Evolutionary conservation across 2,113 vertebrate genomes (phyloP), one percentile per base, ranked within the genome.

Genomic region (Odobenus rosmarus): DNA sequence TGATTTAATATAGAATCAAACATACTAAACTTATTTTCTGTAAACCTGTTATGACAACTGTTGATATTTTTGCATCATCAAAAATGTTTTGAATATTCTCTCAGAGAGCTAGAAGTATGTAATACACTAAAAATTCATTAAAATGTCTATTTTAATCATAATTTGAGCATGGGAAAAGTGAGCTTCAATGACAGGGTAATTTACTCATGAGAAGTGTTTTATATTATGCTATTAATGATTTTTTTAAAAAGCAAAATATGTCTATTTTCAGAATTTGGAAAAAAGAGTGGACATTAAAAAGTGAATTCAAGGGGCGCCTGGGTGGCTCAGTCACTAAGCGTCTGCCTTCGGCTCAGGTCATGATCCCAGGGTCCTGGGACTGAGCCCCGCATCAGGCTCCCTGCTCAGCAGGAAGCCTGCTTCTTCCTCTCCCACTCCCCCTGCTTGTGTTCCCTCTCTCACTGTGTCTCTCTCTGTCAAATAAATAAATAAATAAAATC

Each of bases 191-290:
- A 95, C 24, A 92, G 36, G 2, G 61, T 19, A 76, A 86, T 82
- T 88, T 67, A 81, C 16, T 81, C 59, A 92, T 57, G 10, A 69
- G 7, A 96, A 93, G 96, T 95, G 18, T 69, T 96, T 93, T 93
- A 88, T 7, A 91, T 13, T 28, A 88, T 51, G 53, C 18, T 67
- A 83, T 55, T 46, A 88, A 49, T 49, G 3, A 51, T 39, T 53
- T 83, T 91, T 81, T n/a, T 31, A 69, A 71, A 85, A 18, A 80
- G 59, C 55, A 74, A 88, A 96, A 96, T 67, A 6, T 57, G 14
- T 77, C 85, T 93, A 95, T 28, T 39, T 95, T 64, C 28, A 83
- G 90, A 88, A 74, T 64, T 26, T 69, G 23, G 18, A 18, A 1
- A 8, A 7, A 67, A 76, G 0, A 71, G 3, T 15, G 4, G 28